These are phyloP conservation scores for Junonia oenone DNA, from an alignment of 2,888 invertebrate genomes.

Conservation along the genomic window DNA sequence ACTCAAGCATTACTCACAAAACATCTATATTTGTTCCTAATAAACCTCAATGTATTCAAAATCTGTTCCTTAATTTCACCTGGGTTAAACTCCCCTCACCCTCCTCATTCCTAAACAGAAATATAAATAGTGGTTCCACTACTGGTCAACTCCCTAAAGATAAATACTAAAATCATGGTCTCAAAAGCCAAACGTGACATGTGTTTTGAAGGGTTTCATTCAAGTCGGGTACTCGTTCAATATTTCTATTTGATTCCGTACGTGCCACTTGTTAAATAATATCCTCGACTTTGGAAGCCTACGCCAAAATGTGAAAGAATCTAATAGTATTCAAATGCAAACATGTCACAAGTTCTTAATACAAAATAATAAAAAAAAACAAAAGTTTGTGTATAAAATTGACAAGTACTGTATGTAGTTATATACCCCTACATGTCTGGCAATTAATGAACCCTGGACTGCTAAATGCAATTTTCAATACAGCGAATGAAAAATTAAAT, in stretches of 20 bases:
- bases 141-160: no score
- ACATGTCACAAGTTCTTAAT: background rate
- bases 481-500: conserved; percentile 22
- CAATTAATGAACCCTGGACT: conserved; percentile 38
- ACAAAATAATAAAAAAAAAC: background rate
- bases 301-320: conserved; percentile 20
- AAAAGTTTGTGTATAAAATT: no score
- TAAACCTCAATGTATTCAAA: no score
- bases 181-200: conserved; percentile 31
- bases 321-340: conserved; percentile 11
- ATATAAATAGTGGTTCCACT: no score
- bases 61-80: no score
- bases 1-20: no score
- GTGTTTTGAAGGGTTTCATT: conserved; percentile 34
- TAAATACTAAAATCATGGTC: no score
- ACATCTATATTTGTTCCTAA: no score
- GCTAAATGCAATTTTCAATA: conserved; percentile 23
- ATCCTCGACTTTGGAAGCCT: conserved; percentile 20
- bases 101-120: no score
- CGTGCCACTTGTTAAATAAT: conserved; percentile 27
- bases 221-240: conserved; percentile 25
- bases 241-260: conserved; percentile 31
- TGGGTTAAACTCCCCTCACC: no score
- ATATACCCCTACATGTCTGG: conserved; percentile 42
- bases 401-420: conserved; percentile 18